Percentiles rank a stretch among this genome's conserved stretches.
These are phyloP conservation scores for Allygus modestus DNA, from an alignment of 2,888 invertebrate species.

Conservation along the genomic window DNA sequence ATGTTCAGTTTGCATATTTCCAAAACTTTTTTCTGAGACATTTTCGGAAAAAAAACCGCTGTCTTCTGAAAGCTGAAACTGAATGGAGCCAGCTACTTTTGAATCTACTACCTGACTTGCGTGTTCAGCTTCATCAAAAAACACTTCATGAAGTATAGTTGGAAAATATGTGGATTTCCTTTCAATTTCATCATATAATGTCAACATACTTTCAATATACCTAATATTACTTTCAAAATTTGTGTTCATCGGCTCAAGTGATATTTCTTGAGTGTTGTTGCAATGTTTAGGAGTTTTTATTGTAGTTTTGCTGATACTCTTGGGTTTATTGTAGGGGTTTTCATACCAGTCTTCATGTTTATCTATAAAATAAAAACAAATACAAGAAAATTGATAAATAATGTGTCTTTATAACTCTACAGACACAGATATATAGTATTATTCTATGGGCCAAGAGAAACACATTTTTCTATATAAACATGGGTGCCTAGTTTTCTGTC, in stretches of 20 bases:
- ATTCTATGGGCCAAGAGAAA: too few relatives aligned
- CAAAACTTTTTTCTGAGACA: background rate
- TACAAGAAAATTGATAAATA: too few relatives aligned
- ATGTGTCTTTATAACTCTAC: too few relatives aligned
- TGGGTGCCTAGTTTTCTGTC: too few relatives aligned
- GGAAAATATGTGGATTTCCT: background rate
- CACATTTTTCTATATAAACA: too few relatives aligned
- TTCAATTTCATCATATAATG: background rate
- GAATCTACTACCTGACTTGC: background rate
- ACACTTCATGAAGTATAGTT: background rate
- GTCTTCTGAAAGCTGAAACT: background rate
- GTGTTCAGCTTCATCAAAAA: conserved; percentile 16
- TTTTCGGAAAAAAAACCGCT: background rate
- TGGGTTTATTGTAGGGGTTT: too few relatives aligned
- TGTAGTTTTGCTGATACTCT: too few relatives aligned
- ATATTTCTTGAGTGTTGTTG: too few relatives aligned
- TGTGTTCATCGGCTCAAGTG: background rate
- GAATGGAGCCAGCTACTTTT: background rate
- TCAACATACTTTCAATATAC: background rate
- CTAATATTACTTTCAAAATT: background rate
- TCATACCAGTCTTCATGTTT: too few relatives aligned
- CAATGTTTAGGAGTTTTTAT: too few relatives aligned
- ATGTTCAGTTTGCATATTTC: background rate
- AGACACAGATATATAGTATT: too few relatives aligned
- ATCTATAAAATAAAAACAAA: too few relatives aligned